Evolutionary conservation across 2,797 vertebrate genomes (phyloP).

Genomic region (Micromesistius poutassou): DNA sequence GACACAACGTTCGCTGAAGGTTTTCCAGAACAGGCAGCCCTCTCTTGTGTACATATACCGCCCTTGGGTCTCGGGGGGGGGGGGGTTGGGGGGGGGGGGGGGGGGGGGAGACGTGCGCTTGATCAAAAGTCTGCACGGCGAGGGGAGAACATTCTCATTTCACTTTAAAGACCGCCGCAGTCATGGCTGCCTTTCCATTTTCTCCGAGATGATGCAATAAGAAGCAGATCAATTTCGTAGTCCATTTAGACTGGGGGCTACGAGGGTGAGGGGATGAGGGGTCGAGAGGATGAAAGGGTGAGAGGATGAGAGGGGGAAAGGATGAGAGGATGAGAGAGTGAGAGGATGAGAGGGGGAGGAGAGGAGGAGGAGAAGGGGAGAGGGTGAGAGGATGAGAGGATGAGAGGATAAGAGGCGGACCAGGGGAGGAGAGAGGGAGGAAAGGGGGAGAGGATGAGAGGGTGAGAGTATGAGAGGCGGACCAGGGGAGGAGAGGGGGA

Average conservation of each 20-base stretch:
- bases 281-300: not conserved
- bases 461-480: too few relatives aligned
- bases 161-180: conserved; percentile 50
- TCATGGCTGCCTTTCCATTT: conserved; percentile 41
- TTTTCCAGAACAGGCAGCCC: conserved; percentile 8
- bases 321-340: too few relatives aligned
- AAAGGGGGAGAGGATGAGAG: too few relatives aligned
- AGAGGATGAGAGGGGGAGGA: not conserved
- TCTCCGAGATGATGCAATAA: conserved; percentile 30
- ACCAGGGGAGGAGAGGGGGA: too few relatives aligned
- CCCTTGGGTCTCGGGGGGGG: not conserved
- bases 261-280: conserved; percentile 39
- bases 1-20: not conserved
- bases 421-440: conserved; percentile 26
- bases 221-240: conserved; percentile 58
- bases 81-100: not conserved
- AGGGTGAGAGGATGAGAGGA: too few relatives aligned
- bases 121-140: conserved; percentile 5
- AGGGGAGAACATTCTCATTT: conserved; percentile 50
- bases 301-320: too few relatives aligned
- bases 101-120: not conserved
- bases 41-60: conserved; percentile 10
- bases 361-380: too few relatives aligned
- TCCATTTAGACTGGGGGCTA: conserved; percentile 54
- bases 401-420: conserved; percentile 22